Evolutionary conservation across 2,888 invertebrate species (phyloP), one percentile per base, ranked within the genome.

Genomic region (Oscheius sp.): DNA sequence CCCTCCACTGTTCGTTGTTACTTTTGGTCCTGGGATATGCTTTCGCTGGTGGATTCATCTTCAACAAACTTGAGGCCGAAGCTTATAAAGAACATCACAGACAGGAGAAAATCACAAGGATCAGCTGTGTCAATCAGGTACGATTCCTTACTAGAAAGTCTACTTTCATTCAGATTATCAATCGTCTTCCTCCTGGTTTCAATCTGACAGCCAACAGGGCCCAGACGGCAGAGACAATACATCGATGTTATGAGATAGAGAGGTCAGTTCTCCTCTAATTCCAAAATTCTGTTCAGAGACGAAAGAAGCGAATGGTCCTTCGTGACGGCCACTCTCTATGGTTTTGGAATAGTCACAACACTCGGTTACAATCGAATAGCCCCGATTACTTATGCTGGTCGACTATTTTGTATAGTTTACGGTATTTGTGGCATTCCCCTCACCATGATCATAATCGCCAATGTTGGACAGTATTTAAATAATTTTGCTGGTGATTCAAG

Each of bases 361-460:
- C 71, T 87, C 23, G 86, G 82, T 80, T 87, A 87, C 75, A 87
- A 87, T 72, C 77, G 87, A 69, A 88, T 87, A 25, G 85, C 84
- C n/a, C 87, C 87, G 9, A 84, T 87, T 73, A 88, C 87, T 0
- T 76, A 81, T 49, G 79, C 82, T 25, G 87, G 87, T 41, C 78
- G 87, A 45, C 77, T 87, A 69, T 86, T 87, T 74, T 87, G 87
- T 56, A 86, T 87, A 23, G 74, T 84, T 43, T 87, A 88, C 61
- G 87, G 87, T 7, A 81, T 86, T 21, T 85, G 84, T 63, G 86
- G 85, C n/a, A 87, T 87, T 55, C 87, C 86, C 18, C 73, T 87
- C 27, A 87, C 87, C 2, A 88, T 87, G 87, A 88, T 87, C 52
- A 87, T 87, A 58, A 88, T 87, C 69, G 87, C 87, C 18, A 88